Base-by-base conservation (phyloP, 2,797 vertebrate species). In the Oreochromis grahami region DNA sequence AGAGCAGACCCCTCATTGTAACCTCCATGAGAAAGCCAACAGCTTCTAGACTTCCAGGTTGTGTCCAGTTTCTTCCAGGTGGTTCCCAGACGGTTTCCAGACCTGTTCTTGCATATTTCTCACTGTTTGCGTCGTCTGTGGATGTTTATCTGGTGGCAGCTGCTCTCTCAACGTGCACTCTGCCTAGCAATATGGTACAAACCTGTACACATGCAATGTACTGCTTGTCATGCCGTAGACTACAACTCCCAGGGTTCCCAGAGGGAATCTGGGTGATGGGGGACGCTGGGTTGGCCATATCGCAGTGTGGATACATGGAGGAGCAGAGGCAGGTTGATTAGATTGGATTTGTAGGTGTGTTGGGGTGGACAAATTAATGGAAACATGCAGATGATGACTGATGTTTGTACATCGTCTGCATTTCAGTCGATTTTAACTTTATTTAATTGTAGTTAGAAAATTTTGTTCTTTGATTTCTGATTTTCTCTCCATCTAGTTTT, bases 111-210 rank as follows among this genome's bases (percentile, higher is more conserved):
- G 17, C 77, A 78, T 84, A 51, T 86, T 80, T 88, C 87, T 50
- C 77, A 38, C 12, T 63, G 85, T 89, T 77, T 76, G 8, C 53
- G 41, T 78, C 21, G 87, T 92, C 68, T 90, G 79, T 77, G 63
- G 79, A 72, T 89, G 83, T 88, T 93, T 89, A 88, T 94, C 86
- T 88, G 91, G 76, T 83, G 70, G 90, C 94, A 95, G 93, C 93
- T 94, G 95, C 77, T 93, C 34, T 15, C 68, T 85, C 24, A 60
- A 52, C 45, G 78, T 89, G 90, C 92, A 92, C 94, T 92, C 91
- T 94, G 93, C 68, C 87, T 82, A 70, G 86, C 93, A 95, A 94
- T 93, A 92, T 95, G 94, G 82, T 89, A 84, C 90, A 91, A 92
- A 90, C 92, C 94, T 93, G 90, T 91, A 88, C 88, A 81, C 86